Conservation (phyloP, 2,113 vertebrate genomes). For the Amphiprion percula region DNA sequence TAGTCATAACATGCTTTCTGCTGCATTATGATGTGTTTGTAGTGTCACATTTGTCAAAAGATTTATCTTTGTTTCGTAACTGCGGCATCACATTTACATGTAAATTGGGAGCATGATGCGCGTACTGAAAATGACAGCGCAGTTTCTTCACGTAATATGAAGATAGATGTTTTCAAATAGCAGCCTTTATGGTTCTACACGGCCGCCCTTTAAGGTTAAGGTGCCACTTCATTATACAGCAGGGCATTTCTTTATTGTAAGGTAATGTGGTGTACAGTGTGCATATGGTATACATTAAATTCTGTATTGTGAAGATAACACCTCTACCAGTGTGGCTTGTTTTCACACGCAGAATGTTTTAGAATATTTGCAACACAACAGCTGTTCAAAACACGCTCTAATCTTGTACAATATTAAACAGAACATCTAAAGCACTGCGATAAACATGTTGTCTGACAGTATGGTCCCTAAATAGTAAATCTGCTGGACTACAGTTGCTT, state of each 20-base stretch:
- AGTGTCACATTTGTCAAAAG: constrained; percentile 48
- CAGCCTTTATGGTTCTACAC: constrained; percentile 1
- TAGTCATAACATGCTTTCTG: constrained; percentile 39
- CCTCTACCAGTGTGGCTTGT: constrained; percentile 6
- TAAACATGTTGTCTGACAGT: constrained; percentile 6
- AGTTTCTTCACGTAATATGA: constrained; percentile 23
- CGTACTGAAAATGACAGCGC: constrained; percentile 45
- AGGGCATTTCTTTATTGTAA: constrained; percentile 7
- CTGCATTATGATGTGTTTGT: constrained; percentile 43
- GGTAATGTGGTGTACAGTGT: neutral
- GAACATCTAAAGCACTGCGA: neutral
- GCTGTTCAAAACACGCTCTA: constrained; percentile 22
- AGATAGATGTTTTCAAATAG: constrained; percentile 29
- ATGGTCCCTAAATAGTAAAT: neutral
- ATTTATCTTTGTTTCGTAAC: constrained; percentile 50
- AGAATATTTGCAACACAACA: neutral
- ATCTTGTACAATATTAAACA: constrained; percentile 14
- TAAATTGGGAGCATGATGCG: constrained; percentile 54
- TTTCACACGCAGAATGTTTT: constrained; percentile 19
- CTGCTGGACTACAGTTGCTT: neutral
- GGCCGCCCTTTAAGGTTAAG: neutral
- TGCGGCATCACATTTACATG: constrained; percentile 55
- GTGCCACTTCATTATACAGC: neutral
- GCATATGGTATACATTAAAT: neutral
- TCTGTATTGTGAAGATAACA: neutral